These are phyloP conservation scores for Zaprionus obscuricornis DNA, from an alignment of 2,888 invertebrate species.

Conservation along the genomic window DNA sequence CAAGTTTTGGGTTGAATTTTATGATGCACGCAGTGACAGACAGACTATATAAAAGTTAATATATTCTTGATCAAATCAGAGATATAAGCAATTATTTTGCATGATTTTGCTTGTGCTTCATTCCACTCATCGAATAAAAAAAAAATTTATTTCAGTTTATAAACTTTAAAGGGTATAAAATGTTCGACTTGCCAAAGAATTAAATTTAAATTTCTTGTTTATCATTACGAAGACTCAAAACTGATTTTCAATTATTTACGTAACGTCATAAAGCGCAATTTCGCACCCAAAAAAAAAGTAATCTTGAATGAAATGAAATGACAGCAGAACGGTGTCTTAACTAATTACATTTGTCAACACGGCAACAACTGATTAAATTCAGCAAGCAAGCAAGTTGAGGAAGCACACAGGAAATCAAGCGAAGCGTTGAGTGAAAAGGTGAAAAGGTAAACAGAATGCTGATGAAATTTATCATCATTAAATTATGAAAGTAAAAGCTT, in stretches of 20 bases:
- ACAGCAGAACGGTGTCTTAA: constrained; percentile 36
- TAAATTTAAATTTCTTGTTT: too few relatives aligned
- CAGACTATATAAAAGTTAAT: too few relatives aligned
- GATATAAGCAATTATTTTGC: too few relatives aligned
- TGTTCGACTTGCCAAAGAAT: too few relatives aligned
- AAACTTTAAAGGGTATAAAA: too few relatives aligned
- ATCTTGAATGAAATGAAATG: constrained; percentile 28
- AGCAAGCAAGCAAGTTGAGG: background rate
- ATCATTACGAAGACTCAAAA: constrained; percentile 21
- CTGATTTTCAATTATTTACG: constrained; percentile 15
- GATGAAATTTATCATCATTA: constrained; percentile 43
- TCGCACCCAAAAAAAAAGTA: constrained; percentile 21
- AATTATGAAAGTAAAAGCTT: too few relatives aligned
- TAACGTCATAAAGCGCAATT: constrained; percentile 1
- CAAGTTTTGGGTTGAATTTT: too few relatives aligned
- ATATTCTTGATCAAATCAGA: too few relatives aligned
- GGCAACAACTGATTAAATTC: constrained; percentile 55
- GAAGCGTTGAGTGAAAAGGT: constrained; percentile 19
- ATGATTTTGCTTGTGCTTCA: too few relatives aligned
- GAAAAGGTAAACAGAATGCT: constrained; percentile 36
- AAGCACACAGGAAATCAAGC: background rate
- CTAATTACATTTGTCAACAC: constrained; percentile 64
- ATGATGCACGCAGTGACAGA: too few relatives aligned
- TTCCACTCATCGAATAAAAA: too few relatives aligned
- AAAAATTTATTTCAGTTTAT: too few relatives aligned